Evolutionary conservation across 2,113 vertebrate species (phyloP), one percentile per base, ranked within the genome.

Genomic region (Erpornis zantholeuca): DNA sequence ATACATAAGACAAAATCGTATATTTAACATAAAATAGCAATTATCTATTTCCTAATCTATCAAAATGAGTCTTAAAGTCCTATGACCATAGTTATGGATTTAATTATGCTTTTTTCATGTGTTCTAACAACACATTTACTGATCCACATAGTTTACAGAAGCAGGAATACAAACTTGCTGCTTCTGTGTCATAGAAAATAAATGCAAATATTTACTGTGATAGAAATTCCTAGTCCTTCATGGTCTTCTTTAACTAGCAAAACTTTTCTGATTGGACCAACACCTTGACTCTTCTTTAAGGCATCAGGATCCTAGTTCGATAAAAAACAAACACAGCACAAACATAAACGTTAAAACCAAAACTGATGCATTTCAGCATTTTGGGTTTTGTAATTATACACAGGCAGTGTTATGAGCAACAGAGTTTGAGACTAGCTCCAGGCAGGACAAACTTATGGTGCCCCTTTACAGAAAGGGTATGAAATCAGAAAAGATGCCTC

Each of bases 211-310:
- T 63, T 99, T 98, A 99, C 99, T 64, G 99, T 99, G 88, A 99
- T 99, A 72, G 99, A 99, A 98, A 99, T 99, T 78, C 99, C 99
- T 50, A 99, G 98, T 49, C 99, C 99, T 98, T 99, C 99, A 11
- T 99, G 99, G 59, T 99, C 99, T 97, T 99, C 99, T 98, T 99
- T 99, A 82, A 99, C 97, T 19, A 99, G 98, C 52, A 99, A 97
- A 86, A 99, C 99, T 98, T 99, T 99, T 83, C 99, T 98, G 94
- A 99, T 99, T 20, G 99, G 99, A 69, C 99, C 99, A 35, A 99
- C 99, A 52, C 99, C 99, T 96, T 99, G 99, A 84, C 98, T 99
- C 98, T 99, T 99, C 98, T 99, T 99, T 97, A 99, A 95, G 91
- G 98, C 97, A 75, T 99, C 99, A 86, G 99, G 98, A 81, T 99